Base-by-base conservation (phyloP, 1,140 invertebrate genomes). In the Calosoma granatense region DNA sequence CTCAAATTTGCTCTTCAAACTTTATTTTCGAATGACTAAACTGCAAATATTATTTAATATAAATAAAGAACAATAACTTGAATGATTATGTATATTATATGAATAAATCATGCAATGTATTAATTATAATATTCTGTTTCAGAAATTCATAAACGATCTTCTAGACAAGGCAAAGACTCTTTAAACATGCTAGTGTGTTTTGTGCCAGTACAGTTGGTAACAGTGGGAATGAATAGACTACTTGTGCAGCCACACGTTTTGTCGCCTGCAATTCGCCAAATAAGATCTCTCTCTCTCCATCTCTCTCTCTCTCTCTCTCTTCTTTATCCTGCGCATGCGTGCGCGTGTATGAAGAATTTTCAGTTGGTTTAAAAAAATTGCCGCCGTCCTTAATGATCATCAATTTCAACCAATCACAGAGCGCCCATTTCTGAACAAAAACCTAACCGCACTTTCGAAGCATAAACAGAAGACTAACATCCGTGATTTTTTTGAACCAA, bases 141-240 rank as follows among this genome's bases (percentile, higher is more conserved):
- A 90, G 87, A 90, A 88, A 84, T 93, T 93, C 72, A 90, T 92
- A 67, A 87, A 88, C 69, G 89, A 92, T 75, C 78, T 93, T 62
- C 75, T 93, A 72, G 88, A 90, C 73, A 87, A 88, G 74, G 89
- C 88, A 69, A 92, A 92, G 77, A 92, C 88, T 68, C 82, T 92
- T 66, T 86, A 80, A 82, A 72, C 60, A 63, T 23, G n/a, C 21
- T 56, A 60, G 63, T 65, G 64, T n/a, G n/a, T n/a, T n/a, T 64
- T 65, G 70, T 71, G 70, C 70, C 68, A 71, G 70, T 47, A 47
- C n/a, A 47, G 41, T 47, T 47, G 41, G 41, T 47, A 47, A 9
- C 6, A 47, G 41, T 47, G 41, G n/a, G 41, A 47, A 47, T 47
- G 41, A 47, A 47, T n/a, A 47, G 41, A 47, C 41, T 11, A 12